phyloP scores from a whole-genome alignment of 2,797 vertebrate species.

The Mormyrus proboscirostris region DNA sequence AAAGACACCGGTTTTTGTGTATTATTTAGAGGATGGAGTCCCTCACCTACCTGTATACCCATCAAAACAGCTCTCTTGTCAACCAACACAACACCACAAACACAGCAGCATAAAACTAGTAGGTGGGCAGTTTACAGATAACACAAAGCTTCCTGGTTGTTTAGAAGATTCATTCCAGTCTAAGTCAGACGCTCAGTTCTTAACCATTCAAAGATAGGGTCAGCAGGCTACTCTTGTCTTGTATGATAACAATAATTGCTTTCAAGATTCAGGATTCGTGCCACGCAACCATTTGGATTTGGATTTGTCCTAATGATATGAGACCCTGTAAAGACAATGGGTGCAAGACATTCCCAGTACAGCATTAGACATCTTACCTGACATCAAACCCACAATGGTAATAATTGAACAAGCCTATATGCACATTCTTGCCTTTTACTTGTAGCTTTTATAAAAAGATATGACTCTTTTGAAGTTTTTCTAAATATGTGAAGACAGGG shows the following conservation, averaged over 20 bases:
- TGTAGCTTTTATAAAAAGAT: neutral
- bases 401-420: neutral
- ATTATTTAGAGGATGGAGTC: neutral
- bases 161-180: neutral
- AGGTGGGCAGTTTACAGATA: neutral
- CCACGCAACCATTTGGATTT: neutral
- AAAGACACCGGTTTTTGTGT: neutral
- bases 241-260: neutral
- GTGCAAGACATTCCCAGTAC: neutral
- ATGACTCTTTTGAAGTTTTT: slow-evolving; percentile 10
- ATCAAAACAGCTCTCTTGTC: neutral
- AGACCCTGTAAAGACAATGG: neutral
- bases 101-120: neutral
- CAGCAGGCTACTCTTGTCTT: neutral
- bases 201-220: neutral
- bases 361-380: neutral
- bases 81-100: neutral
- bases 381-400: neutral
- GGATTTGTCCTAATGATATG: neutral
- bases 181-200: neutral
- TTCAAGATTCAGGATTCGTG: neutral
- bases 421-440: slow-evolving; percentile 1
- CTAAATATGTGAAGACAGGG: neutral
- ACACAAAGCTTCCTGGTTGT: neutral
- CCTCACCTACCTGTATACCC: neutral